Conservation (phyloP, 2,797 vertebrate genomes). For the Pyrocephalus nanus region DNA sequence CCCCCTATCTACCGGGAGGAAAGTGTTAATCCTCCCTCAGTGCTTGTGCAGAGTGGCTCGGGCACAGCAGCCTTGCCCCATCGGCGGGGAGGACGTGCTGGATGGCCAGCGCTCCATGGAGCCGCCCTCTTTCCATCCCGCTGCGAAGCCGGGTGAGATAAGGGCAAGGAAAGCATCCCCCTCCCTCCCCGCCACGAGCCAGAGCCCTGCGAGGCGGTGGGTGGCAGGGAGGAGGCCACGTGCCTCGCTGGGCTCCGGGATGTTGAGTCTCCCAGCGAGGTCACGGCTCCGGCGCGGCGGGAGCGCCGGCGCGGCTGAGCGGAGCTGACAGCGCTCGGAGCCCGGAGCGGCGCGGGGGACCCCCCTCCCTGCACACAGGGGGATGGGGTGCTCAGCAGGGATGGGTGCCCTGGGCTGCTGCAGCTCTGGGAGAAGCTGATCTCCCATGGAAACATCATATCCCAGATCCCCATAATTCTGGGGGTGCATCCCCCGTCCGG, state of each 20-base stretch:
- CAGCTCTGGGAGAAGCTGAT: background rate
- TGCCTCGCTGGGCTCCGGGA: background rate
- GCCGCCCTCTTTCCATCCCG: background rate
- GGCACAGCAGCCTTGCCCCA: background rate
- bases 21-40: background rate
- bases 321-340: background rate
- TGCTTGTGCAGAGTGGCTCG: background rate
- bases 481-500: fast-evolving
- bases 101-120: background rate
- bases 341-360: background rate
- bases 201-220: background rate
- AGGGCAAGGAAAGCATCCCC: background rate
- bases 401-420: background rate
- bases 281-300: background rate
- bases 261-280: background rate
- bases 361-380: background rate
- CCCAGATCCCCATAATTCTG: fast-evolving
- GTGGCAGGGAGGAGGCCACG: background rate
- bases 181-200: fast-evolving
- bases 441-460: fast-evolving
- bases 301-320: background rate
- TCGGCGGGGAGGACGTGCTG: background rate
- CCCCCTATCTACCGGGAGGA: fast-evolving
- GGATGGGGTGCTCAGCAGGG: background rate
- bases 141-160: background rate